Evolutionary conservation across 2,797 vertebrate species (phyloP), one percentile per base, ranked within the genome.

Genomic region (Gymnoscopelus microlampas): DNA sequence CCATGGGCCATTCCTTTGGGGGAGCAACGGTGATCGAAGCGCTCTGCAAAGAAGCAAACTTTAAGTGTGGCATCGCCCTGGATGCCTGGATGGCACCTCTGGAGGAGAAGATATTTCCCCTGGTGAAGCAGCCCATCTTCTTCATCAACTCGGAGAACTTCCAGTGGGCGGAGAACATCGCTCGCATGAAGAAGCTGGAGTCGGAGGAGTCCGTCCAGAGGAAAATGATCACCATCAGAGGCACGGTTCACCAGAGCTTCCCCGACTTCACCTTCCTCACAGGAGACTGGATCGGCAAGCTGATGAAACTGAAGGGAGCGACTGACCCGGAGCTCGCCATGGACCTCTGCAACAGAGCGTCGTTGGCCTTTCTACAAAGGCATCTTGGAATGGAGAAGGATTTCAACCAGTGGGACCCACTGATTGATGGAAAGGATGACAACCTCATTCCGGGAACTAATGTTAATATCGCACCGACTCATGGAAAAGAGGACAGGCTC

Each of bases 191-290:
- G 89, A 94, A 95, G 76, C 90, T 96, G 63, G 91, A 93, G 63
- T 94, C 89, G 0, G 83, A 44, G 39, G 9, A 5, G 4, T 35
- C 86, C 0, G 88, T 84, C 44, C 93, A 95, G 84, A 95, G 96
- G 80, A 98, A 99, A 86, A 99, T 98, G 96, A 97, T 99, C 83
- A 97, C 97, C 0, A 96, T 99, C 88, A 99, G 98, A 86, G 97
- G 97, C 0, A 90, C 96, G 0, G 96, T 99, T 19, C 98, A 99
- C 85, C 97, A 98, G 90, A 98, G 97, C 79, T 99, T 99, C 88
- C 95, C 94, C 13, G 98, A 99, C 87, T 97, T 99, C 77, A 98
- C 98, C 63, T 99, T 99, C 87, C 88, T 95, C 60, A 95, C 95
- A 0, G 91, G 96, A 7, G 93, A 92, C 77, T 90, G 95, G 69